Evolutionary conservation across 1,140 invertebrate genomes (phyloP).

Genomic region (Ceratosolen solmsi): DNA sequence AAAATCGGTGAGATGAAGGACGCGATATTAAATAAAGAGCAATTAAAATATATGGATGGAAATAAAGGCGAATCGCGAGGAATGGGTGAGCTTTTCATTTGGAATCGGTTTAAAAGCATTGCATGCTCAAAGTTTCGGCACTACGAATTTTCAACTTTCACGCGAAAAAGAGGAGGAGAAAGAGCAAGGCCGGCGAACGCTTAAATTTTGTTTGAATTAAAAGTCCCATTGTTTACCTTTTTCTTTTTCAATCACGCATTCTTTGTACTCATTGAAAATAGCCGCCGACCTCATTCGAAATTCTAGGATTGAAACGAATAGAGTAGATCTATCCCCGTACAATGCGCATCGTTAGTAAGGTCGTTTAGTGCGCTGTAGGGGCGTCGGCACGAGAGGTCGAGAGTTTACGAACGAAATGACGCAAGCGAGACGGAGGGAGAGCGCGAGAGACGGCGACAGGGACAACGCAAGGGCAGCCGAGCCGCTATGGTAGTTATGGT

Average conservation of each 20-base stretch:
- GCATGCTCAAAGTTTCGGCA: neutral
- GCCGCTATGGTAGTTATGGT: no score
- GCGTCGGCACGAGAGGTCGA: conserved; percentile 14
- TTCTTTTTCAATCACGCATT: conserved; percentile 20
- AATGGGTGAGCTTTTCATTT: neutral
- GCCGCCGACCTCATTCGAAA: conserved; percentile 48
- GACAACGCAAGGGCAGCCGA: neutral
- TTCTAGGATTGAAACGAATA: conserved; percentile 45
- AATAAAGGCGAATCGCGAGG: neutral
- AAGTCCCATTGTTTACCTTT: conserved; percentile 38
- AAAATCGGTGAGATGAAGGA: neutral
- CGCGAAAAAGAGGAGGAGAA: neutral
- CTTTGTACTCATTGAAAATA: conserved; percentile 36
- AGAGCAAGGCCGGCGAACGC: neutral
- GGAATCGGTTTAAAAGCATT: neutral
- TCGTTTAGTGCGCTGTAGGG: conserved; percentile 39
- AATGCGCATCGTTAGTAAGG: conserved; percentile 53
- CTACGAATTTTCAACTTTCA: neutral
- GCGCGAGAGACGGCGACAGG: neutral
- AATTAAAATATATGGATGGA: conserved; percentile 24
- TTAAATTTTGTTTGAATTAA: conserved; percentile 41
- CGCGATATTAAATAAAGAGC: conserved; percentile 34
- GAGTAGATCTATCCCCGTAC: conserved; percentile 45
- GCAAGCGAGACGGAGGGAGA: conserved; percentile 32
- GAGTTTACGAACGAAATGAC: conserved; percentile 39